Evolutionary conservation across 2,113 vertebrate species (phyloP).

Genomic region (Lophura nycthemera): DNA sequence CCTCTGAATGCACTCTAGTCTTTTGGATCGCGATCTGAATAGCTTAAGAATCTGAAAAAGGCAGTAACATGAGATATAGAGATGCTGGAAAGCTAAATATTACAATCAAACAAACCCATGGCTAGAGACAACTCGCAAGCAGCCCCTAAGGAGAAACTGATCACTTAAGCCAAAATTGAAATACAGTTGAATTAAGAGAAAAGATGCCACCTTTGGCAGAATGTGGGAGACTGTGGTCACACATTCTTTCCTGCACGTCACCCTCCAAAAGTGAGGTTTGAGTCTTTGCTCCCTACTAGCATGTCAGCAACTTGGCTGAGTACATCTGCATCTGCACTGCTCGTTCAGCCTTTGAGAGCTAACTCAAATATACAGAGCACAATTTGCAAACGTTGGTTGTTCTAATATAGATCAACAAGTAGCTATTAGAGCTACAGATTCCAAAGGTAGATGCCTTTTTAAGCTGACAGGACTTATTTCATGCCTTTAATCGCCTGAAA

Average conservation of each 20-base stretch:
- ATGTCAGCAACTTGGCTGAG: accelerated
- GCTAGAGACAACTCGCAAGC: not conserved
- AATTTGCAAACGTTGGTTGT: conserved; percentile 13
- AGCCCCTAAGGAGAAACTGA: not conserved
- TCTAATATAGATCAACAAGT: not conserved
- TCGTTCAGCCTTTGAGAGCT: conserved; percentile 13
- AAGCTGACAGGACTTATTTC: not conserved
- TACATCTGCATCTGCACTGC: not conserved
- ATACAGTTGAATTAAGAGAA: not conserved
- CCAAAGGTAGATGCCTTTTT: not conserved
- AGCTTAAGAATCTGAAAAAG: not conserved
- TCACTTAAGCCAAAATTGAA: not conserved
- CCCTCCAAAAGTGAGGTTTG: not conserved
- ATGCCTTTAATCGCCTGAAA: conserved; percentile 4
- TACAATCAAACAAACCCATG: not conserved
- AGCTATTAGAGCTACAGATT: conserved; percentile 15
- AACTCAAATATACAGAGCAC: not conserved
- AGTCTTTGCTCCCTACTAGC: not conserved
- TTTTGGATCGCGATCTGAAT: not conserved
- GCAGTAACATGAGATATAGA: not conserved
- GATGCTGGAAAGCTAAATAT: not conserved
- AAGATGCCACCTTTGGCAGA: not conserved
- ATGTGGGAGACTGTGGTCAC: not conserved
- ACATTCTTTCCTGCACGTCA: not conserved
- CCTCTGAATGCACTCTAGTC: not conserved